Evolutionary conservation across 2,888 invertebrate genomes (phyloP), one percentile per base, ranked within the genome.

Genomic region (Epinotia bilunana): DNA sequence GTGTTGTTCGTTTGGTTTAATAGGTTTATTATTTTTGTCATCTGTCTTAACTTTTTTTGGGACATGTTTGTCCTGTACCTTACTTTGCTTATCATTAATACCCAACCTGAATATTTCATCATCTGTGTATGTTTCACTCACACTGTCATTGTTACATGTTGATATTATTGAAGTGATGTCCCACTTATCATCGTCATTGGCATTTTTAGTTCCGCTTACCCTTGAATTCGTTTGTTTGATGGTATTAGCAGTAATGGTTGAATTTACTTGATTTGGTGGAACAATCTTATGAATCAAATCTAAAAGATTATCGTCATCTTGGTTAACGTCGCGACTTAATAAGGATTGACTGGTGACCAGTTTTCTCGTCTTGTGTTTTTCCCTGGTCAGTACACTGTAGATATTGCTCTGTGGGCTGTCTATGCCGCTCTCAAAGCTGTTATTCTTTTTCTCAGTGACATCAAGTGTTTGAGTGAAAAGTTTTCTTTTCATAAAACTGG

Each of bases 221-320:
- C 78, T 67, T 23, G 81, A 81, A 74, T 20, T 39, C n/a, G 39
- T 33, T 9, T 60, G 39, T 61, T 72, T 69, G 28, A 76, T 85
- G 81, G 83, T 88, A 64, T 83, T 87, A 57, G 83, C 80, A 76
- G 84, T 81, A 76, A 81, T 86, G 39, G 89, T 91, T n/a, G 83
- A 71, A 80, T 90, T 91, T 74, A 92, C 90, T 53, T 84, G 84
- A 16, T 91, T 88, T 12, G 85, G 82, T 11, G 92, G 91, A 12
- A 94, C 91, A 80, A 94, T 90, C 82, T 92, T 92, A 57, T 91
- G 89, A 68, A 94, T 91, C 77, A 93, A 88, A 80, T 92, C 90
- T 76, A 91, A 79, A 16, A 90, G 82, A 84, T 90, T 89, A 65
- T 82, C 88, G 58, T 89, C 87, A 71, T 91, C 90, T 53, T 80